Percentiles rank a stretch among this genome's conserved stretches.
Evolutionary conservation across 2,797 vertebrate species (phyloP).

Genomic region (Cyclopterus lumpus): DNA sequence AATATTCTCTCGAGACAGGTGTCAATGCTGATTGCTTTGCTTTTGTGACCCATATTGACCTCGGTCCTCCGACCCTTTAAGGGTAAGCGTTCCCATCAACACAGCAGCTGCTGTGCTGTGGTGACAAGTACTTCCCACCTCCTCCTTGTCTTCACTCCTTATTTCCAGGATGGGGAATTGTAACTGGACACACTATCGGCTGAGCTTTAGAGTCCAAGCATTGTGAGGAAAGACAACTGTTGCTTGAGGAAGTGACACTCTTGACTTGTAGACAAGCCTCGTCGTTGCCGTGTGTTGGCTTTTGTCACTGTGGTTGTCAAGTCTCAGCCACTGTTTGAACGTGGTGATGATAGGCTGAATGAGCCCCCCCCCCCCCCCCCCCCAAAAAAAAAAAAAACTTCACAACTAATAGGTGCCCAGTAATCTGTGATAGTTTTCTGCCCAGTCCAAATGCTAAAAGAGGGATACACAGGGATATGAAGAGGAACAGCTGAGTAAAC

Average conservation of each 20-base stretch:
- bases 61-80: conserved; percentile 35
- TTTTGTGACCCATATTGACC: conserved; percentile 42
- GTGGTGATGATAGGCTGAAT: not conserved
- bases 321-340: not conserved
- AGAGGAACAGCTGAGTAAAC: conserved; percentile 55
- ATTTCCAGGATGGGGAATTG: conserved; percentile 41
- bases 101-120: conserved; percentile 61
- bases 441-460: conserved; percentile 8
- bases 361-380: no score
- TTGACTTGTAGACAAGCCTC: not conserved
- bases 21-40: conserved; percentile 13
- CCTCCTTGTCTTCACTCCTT: conserved; percentile 22
- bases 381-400: conserved; percentile 10
- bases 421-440: not conserved
- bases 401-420: not conserved
- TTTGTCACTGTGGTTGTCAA: not conserved
- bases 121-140: conserved; percentile 12
- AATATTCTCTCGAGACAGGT: not conserved
- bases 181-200: conserved; percentile 39
- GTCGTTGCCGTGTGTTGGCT: not conserved
- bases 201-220: conserved; percentile 28
- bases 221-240: conserved; percentile 11
- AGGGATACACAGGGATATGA: conserved; percentile 19
- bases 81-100: conserved; percentile 52
- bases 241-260: conserved; percentile 8